Evolutionary conservation across 2,797 vertebrate species (phyloP).

Genomic region (Coendou prehensilis): DNA sequence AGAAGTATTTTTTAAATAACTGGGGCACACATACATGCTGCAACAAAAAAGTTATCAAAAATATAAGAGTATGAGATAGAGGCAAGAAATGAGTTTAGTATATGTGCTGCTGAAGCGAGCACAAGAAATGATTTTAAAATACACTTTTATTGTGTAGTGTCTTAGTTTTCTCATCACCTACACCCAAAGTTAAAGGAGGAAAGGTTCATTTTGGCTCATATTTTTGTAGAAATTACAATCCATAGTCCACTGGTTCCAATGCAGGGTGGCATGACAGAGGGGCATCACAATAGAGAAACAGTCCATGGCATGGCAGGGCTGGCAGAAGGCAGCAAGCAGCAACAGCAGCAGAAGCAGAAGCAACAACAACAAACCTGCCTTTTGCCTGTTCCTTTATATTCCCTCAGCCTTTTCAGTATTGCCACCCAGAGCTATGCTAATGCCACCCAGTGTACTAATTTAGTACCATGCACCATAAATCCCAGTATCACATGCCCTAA

Average conservation of each 20-base stretch:
- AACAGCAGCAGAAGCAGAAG: background rate
- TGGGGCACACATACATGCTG: background rate
- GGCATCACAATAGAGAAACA: background rate
- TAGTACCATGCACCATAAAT: background rate
- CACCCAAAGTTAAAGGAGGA: background rate
- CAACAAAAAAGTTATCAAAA: background rate
- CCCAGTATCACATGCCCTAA: background rate
- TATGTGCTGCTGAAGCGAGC: too few species aligned
- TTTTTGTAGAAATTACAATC: background rate
- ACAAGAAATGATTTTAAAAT: background rate
- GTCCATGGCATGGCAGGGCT: background rate
- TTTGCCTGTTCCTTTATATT: background rate
- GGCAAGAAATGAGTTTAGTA: background rate
- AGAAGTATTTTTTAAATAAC: background rate
- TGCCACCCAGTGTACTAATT: background rate
- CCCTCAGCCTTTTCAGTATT: background rate
- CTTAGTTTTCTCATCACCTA: background rate
- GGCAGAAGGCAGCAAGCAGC: background rate
- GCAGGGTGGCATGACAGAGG: background rate
- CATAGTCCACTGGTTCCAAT: background rate
- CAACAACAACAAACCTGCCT: background rate
- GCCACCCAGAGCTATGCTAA: background rate
- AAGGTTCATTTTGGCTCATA: background rate
- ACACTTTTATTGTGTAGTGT: background rate
- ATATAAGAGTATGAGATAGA: background rate